Conservation (phyloP, 2,113 vertebrate species). For the Myanophis thanlyinensis region DNA sequence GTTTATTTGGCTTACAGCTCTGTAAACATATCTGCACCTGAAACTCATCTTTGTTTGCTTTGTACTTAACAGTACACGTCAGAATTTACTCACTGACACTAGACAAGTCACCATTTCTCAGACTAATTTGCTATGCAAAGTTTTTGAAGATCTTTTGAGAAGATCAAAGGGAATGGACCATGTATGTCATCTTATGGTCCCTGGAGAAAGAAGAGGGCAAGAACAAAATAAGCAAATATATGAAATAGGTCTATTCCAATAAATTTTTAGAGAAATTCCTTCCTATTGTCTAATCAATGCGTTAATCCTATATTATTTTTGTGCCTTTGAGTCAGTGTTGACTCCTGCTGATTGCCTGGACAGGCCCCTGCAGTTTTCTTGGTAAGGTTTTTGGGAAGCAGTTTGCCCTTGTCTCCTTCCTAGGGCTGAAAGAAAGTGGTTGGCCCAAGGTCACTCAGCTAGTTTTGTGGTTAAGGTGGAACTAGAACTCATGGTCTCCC, state of each 20-base stretch:
- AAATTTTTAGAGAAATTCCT: background rate
- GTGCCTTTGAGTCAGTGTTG: background rate
- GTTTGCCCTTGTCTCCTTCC: background rate
- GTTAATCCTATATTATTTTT: background rate
- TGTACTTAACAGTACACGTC: background rate
- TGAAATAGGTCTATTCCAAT: background rate
- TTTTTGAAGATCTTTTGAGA: background rate
- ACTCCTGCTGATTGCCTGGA: background rate
- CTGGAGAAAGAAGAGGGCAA: background rate
- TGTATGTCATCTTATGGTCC: background rate
- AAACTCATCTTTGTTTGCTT: background rate
- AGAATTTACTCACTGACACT: background rate
- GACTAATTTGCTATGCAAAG: background rate
- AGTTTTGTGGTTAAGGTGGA: background rate
- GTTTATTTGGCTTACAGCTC: background rate
- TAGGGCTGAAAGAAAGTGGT: background rate
- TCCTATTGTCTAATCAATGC: background rate
- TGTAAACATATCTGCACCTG: background rate
- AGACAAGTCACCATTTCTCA: background rate
- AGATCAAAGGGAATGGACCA: background rate
- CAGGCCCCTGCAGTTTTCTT: background rate
- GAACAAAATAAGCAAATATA: background rate
- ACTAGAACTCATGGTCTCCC: background rate
- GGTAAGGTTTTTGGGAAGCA: background rate
- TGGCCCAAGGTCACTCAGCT: background rate